phyloP scores from a whole-genome alignment of 2,113 vertebrate species.

The Bucco capensis region DNA sequence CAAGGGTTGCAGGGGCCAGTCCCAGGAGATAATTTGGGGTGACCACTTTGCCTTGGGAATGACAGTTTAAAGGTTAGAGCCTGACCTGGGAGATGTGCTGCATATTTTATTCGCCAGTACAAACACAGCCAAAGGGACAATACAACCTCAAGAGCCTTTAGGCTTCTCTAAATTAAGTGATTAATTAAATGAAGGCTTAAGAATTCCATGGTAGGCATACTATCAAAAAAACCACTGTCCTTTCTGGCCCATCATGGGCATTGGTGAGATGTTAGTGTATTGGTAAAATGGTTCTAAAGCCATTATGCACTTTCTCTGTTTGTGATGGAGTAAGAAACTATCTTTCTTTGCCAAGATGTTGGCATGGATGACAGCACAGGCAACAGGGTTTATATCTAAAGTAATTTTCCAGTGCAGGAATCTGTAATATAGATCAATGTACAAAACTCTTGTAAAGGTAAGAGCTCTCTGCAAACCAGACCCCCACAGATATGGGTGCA shows the following conservation, averaged over 20 bases:
- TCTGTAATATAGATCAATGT: background rate
- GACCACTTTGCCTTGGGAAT: background rate
- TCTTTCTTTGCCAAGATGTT: background rate
- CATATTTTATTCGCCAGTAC: background rate
- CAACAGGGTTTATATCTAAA: background rate
- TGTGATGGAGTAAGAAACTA: background rate
- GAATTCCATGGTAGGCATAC: background rate
- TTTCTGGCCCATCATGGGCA: background rate
- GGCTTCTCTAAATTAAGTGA: background rate
- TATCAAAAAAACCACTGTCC: background rate
- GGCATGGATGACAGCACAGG: background rate
- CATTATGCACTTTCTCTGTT: background rate
- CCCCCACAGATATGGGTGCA: background rate
- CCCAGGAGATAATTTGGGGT: background rate
- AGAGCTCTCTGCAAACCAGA: background rate
- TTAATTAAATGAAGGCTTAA: background rate
- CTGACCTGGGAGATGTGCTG: background rate
- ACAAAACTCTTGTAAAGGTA: background rate
- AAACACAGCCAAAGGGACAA: background rate
- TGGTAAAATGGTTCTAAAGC: background rate
- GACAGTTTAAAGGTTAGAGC: background rate
- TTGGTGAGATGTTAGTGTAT: background rate
- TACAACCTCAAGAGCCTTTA: background rate
- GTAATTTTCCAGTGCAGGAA: background rate
- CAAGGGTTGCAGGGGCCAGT: background rate